Conservation (phyloP, 2,113 vertebrate genomes). For the Urocynchramus pylzowi region DNA sequence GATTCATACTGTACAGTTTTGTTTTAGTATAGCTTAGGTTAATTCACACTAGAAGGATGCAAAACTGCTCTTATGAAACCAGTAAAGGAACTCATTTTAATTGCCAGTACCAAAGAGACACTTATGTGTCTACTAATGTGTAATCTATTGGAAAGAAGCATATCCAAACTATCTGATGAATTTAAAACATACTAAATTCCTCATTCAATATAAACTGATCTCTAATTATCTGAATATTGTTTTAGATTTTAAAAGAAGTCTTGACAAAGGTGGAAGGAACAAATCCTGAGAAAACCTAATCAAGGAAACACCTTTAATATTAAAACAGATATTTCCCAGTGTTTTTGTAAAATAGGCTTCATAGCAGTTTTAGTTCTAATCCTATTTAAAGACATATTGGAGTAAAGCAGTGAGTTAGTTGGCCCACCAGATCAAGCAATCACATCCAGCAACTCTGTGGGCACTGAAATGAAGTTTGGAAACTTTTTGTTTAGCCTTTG, state of each 20-base stretch:
- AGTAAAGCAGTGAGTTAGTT: neutral
- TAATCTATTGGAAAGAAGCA: neutral
- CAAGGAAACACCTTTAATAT: neutral
- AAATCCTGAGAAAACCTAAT: neutral
- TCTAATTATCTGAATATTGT: neutral
- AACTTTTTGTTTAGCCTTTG: neutral
- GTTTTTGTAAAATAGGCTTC: neutral
- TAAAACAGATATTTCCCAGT: neutral
- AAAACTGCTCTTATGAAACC: neutral
- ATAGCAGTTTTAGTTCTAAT: neutral
- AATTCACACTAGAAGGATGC: neutral
- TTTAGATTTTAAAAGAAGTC: neutral
- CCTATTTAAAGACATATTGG: neutral
- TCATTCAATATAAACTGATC: neutral
- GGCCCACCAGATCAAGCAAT: neutral
- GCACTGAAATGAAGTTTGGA: neutral
- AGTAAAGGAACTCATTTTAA: neutral
- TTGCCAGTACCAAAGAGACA: neutral
- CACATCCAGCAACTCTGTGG: neutral
- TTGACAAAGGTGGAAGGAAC: neutral
- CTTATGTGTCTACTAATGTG: neutral
- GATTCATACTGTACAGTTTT: neutral
- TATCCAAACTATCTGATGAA: neutral
- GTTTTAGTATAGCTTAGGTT: neutral
- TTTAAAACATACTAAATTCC: neutral